Percentiles rank a stretch among this genome's conserved stretches.
Conservation (phyloP, 2,888 invertebrate genomes). For the Troides aeacus region DNA sequence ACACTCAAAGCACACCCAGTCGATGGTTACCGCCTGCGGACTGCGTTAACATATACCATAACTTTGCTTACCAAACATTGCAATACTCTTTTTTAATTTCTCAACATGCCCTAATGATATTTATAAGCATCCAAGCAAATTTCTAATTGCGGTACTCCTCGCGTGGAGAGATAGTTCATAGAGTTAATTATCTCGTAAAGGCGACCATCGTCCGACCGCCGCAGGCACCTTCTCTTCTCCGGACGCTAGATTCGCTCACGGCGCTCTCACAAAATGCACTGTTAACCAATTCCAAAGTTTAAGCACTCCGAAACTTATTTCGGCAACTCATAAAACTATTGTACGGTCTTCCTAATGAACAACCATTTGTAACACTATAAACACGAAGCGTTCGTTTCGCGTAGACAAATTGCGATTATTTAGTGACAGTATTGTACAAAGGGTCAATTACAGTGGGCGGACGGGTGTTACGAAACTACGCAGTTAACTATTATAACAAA, state of each 20-base stretch:
- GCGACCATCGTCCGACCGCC: constrained; percentile 51
- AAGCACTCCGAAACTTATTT: constrained; percentile 72
- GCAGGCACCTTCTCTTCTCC: constrained; percentile 51
- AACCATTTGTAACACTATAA: constrained; percentile 39
- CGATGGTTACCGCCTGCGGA: constrained; percentile 52
- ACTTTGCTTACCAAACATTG: not conserved
- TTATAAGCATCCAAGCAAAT: constrained; percentile 65
- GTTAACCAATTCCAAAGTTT: constrained; percentile 72
- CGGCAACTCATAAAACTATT: constrained; percentile 74
- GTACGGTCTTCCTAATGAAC: constrained; percentile 56
- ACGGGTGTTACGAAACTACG: constrained; percentile 63
- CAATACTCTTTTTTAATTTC: constrained; percentile 11
- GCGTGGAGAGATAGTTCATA: constrained; percentile 66
- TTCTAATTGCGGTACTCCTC: constrained; percentile 64
- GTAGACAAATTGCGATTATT: constrained; percentile 37
- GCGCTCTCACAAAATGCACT: constrained; percentile 66
- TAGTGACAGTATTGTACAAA: constrained; percentile 23
- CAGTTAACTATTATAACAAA: constrained; percentile 62
- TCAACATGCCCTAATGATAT: constrained; percentile 54
- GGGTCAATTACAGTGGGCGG: constrained; percentile 55
- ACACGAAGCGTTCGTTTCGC: constrained; percentile 34
- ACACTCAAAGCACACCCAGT: constrained; percentile 49
- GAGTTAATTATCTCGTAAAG: constrained; percentile 73
- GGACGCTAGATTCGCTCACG: constrained; percentile 40
- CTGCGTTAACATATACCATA: constrained; percentile 33